Evolutionary conservation across 2,888 invertebrate genomes (phyloP).

Genomic region (Poecilobothrus nobilitatus): DNA sequence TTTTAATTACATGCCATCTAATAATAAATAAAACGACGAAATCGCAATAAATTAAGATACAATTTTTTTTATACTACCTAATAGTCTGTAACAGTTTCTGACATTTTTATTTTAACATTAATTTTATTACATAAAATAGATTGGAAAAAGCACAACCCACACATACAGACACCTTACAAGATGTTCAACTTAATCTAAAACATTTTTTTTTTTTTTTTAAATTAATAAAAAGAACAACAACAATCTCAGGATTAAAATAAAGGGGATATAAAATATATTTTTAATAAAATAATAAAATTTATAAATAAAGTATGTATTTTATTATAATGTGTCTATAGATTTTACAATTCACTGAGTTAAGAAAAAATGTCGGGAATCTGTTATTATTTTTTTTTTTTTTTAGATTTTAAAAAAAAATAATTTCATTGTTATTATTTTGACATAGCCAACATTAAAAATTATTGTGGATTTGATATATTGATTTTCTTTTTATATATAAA

Average conservation of each 20-base stretch:
- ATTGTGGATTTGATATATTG: neutral
- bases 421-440: conserved; percentile 3
- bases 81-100: neutral
- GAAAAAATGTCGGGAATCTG: neutral
- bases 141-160: neutral
- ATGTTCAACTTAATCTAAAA: neutral
- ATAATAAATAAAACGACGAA: neutral
- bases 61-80: neutral
- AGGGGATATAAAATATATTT: neutral
- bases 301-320: too few species aligned
- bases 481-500: neutral
- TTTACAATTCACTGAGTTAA: neutral
- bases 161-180: neutral
- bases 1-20: too few species aligned
- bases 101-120: neutral
- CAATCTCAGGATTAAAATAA: neutral
- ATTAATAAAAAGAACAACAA: too few species aligned
- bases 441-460: neutral
- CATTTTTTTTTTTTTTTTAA: too few species aligned
- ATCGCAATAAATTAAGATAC: neutral
- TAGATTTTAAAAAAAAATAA: neutral
- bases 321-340: neutral
- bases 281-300: neutral
- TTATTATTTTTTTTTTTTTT: too few species aligned
- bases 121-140: neutral